Conservation (phyloP, 1,140 invertebrate species). For the Achroia grisella region DNA sequence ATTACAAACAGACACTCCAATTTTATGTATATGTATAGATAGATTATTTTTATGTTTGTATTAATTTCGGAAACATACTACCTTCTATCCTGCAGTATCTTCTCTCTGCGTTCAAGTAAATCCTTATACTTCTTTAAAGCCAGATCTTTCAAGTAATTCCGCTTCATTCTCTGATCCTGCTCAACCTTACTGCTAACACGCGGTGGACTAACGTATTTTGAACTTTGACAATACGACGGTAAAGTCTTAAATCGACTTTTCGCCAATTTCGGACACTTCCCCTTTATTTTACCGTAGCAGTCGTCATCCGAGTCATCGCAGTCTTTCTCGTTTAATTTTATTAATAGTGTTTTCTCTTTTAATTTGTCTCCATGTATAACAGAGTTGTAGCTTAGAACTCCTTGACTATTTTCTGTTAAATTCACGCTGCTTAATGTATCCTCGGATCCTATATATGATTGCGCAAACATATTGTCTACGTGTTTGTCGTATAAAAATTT, state of each 20-base stretch:
- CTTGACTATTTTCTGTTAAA: slow-evolving; percentile 16
- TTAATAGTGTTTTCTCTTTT: slow-evolving; percentile 25
- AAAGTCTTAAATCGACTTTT: slow-evolving; percentile 39
- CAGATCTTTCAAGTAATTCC: slow-evolving; percentile 43
- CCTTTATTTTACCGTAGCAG: slow-evolving; percentile 36
- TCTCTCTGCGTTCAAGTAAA: slow-evolving; percentile 47
- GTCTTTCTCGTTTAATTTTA: slow-evolving; percentile 47
- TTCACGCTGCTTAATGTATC: slow-evolving; percentile 15
- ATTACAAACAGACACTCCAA: too few species aligned
- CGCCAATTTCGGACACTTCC: slow-evolving; percentile 55
- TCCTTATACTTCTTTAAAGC: slow-evolving; percentile 58
- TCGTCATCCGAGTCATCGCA: slow-evolving; percentile 35
- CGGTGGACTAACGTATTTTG: slow-evolving; percentile 49
- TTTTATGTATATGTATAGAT: too few species aligned
- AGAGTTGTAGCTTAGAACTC: slow-evolving; percentile 45
- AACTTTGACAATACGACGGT: slow-evolving; percentile 41
- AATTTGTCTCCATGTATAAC: slow-evolving; percentile 35
- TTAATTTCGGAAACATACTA: slow-evolving; percentile 20
- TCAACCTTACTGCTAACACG: slow-evolving; percentile 20
- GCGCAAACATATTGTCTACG: slow-evolving; percentile 24
- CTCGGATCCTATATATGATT: slow-evolving; percentile 31
- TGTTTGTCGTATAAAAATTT: slow-evolving; percentile 67
- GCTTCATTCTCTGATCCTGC: slow-evolving; percentile 43
- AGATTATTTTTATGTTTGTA: too few species aligned
- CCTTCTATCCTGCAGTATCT: slow-evolving; percentile 62